Evolutionary conservation across 92 coral and sea anemone species (phyloP), one percentile per base, ranked within the genome.

Genomic region (Siderastrea siderea): DNA sequence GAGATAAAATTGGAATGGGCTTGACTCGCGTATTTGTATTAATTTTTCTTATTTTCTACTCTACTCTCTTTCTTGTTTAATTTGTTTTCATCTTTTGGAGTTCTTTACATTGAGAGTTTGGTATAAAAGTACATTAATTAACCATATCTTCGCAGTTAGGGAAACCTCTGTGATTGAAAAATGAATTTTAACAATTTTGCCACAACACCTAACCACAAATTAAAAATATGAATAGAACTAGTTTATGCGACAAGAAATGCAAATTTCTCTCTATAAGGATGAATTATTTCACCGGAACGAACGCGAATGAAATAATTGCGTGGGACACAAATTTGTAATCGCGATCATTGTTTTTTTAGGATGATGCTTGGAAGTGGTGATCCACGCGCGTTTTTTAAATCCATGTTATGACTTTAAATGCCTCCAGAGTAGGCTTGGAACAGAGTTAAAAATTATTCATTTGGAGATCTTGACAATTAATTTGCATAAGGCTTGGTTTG

Each of bases 401-500:
- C 26, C 8, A 46, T 57, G 58, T 57, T 55, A 57, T 82, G 86
- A 68, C 70, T 70, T 45, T 71, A 68, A 81, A 69, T 82, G 78
- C 78, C 54, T 16, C 78, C 11, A 17, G 59, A 70, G 19, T 55
- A 82, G n/a, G 87, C 58, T 19, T 60, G 7, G 80, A 73, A 54
- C 81, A 63, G 71, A 64, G n/a, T 47, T 12, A 61, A 60, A 84
- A 71, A 60, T 73, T 84, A 84, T 90, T 91, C 91, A 61, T 61
- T 58, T 67, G 57, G 63, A 68, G 82, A 49, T 77, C 69, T 77
- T 68, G 84, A 49, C 86, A 64, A 64, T 47, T 50, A 70, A 83
- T 83, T 91, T 91, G 91, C 91, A 81, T 70, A 70, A 76, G 86
- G 78, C 84, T 91, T 77, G 89, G 82, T 85, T 77, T 38, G 83